Conservation (phyloP, 2,797 vertebrate genomes). For the Helicolenus hilgendorfi region DNA sequence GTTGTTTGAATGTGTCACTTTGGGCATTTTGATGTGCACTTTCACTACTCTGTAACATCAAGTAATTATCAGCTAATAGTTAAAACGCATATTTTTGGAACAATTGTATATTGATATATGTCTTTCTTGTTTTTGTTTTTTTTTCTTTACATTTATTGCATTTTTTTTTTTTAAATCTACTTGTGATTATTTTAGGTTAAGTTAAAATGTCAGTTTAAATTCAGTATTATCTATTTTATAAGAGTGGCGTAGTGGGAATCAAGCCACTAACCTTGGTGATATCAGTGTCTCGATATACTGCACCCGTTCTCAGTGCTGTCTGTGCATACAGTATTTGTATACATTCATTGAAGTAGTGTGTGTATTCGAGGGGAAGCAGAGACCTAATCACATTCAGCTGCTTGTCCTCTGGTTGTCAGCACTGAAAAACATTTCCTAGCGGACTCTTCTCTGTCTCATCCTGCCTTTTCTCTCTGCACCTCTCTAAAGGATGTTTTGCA, state of each 20-base stretch:
- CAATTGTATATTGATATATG: not conserved
- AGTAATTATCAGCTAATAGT: too few species aligned
- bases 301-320: not conserved
- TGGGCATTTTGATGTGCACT: not conserved
- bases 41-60: not conserved
- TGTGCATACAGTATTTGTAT: not conserved
- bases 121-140: not conserved
- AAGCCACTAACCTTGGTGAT: not conserved
- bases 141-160: not conserved
- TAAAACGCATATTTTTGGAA: not conserved
- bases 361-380: conserved; percentile 24
- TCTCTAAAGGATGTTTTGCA: not conserved
- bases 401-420: conserved; percentile 66
- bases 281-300: not conserved
- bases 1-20: not conserved
- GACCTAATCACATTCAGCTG: conserved; percentile 81
- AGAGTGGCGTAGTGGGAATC: not conserved
- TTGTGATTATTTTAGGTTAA: not conserved
- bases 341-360: conserved; percentile 9
- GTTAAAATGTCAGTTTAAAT: not conserved
- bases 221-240: too few species aligned
- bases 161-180: not conserved
- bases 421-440: conserved; percentile 55
- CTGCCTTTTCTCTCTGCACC: conserved; percentile 1
- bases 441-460: not conserved